Evolutionary conservation across 1,140 invertebrate species (phyloP).

Genomic region (Leguminivora glycinivorella): DNA sequence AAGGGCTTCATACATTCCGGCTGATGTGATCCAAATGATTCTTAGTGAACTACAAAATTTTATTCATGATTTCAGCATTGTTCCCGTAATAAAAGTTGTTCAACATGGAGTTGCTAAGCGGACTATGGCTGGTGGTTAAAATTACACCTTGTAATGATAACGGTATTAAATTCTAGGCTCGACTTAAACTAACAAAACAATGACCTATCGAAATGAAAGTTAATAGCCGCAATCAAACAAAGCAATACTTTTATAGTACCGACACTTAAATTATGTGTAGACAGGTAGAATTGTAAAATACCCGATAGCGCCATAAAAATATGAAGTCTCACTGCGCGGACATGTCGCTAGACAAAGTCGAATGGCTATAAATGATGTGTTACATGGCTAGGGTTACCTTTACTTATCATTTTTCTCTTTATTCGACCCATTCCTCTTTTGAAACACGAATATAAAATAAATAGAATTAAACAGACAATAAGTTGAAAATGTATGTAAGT

Average conservation of each 20-base stretch:
- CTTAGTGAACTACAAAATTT: too few relatives aligned
- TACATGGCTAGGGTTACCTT: constrained; percentile 26
- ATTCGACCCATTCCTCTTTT: neutral
- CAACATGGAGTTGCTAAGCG: too few relatives aligned
- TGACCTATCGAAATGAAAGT: neutral
- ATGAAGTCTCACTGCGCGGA: constrained; percentile 64
- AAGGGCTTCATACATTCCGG: too few relatives aligned
- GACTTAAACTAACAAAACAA: constrained; percentile 3
- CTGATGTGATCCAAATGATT: too few relatives aligned
- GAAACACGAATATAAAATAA: neutral
- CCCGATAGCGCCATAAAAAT: constrained; percentile 66
- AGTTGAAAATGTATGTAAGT: too few relatives aligned
- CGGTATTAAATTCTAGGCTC: neutral
- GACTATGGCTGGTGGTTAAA: neutral
- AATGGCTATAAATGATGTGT: constrained; percentile 54
- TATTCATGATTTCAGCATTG: too few relatives aligned
- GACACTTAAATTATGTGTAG: constrained; percentile 63
- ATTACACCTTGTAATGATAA: too few relatives aligned
- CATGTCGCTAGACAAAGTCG: constrained; percentile 59
- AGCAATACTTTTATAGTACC: constrained; percentile 56
- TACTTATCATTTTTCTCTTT: neutral
- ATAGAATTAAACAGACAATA: too few relatives aligned
- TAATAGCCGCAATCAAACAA: constrained; percentile 35
- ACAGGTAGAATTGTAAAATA: constrained; percentile 49
- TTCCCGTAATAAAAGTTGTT: too few relatives aligned